Base-by-base conservation (phyloP, 2,113 vertebrate species). In the Chaetops frenatus region DNA sequence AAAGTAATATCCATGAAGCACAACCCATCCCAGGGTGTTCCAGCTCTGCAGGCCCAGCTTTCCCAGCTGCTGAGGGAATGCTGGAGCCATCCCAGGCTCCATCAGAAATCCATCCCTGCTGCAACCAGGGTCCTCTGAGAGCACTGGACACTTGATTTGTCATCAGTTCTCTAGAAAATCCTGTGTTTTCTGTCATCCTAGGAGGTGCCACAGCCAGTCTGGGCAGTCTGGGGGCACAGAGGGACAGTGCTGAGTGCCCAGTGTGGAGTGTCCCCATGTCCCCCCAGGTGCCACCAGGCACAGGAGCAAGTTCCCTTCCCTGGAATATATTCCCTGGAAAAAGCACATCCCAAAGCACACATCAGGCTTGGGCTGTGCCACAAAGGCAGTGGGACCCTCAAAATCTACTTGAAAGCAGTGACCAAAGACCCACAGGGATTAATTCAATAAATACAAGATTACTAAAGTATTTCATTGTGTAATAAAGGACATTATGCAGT, bases 21-120 rank as follows among this genome's bases (percentile, higher is more conserved):
- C 3, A 11, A 2, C 1, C 0, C 0, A 14, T 47, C 13, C 15
- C 0, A 5, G 36, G n/a, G 5, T 3, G 20, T 54, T 15, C 28
- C 62, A 53, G 21, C 45, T 31, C 47, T 5, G 7, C 5, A 48
- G n/a, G 2, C 31, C 35, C 15, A 11, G 61, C 33, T 16, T 15
- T n/a, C 53, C 70, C 42, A 19, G 47, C 29, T 27, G 38, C 8
- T 4, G 65, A 3, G 47, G 54, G n/a, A 22, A 9, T 2, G 1
- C 56, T 36, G 50, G 25, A 57, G 56, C 50, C 45, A 25, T 16
- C 27, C 35, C 47, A n/a, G 38, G 2, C 7, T 47, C 0, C 3
- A 5, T 4, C 28, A 36, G 24, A 33, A 67, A 60, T 5, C 33
- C 57, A 28, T 4, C 60, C 7, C 44, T n/a, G 57, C 66, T n/a